Evolutionary conservation across 2,797 vertebrate genomes (phyloP).

Genomic region (Pseudochirops cupreus): DNA sequence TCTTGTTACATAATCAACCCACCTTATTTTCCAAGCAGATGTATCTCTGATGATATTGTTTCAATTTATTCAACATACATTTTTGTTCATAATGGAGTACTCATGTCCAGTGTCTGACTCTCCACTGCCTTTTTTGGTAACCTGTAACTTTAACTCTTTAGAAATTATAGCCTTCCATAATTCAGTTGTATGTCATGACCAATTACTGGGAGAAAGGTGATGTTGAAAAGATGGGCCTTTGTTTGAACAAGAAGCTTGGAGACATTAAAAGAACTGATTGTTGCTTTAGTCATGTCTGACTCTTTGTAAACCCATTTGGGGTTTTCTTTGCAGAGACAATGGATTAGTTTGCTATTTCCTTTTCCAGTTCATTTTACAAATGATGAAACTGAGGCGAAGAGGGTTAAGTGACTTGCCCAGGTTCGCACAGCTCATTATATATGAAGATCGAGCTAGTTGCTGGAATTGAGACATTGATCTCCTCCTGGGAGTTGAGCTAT

Average conservation of each 20-base stretch:
- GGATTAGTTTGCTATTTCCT: neutral
- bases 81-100: neutral
- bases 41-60: neutral
- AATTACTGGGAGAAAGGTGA: neutral
- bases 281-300: neutral
- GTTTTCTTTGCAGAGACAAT: neutral
- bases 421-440: neutral
- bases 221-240: neutral
- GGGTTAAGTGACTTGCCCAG: neutral
- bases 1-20: neutral
- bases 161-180: neutral
- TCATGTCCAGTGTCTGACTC: neutral
- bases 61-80: neutral
- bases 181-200: neutral
- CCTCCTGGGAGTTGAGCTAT: neutral
- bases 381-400: neutral
- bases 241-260: neutral
- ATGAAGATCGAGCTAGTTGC: neutral
- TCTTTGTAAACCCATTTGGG: neutral
- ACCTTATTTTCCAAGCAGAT: neutral
- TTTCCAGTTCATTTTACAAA: neutral
- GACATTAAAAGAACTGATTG: neutral
- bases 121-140: neutral
- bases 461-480: neutral
- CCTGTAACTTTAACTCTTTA: neutral